Conservation (phyloP, 2,113 vertebrate species). For the Hypocryptadius cinnamomeus region DNA sequence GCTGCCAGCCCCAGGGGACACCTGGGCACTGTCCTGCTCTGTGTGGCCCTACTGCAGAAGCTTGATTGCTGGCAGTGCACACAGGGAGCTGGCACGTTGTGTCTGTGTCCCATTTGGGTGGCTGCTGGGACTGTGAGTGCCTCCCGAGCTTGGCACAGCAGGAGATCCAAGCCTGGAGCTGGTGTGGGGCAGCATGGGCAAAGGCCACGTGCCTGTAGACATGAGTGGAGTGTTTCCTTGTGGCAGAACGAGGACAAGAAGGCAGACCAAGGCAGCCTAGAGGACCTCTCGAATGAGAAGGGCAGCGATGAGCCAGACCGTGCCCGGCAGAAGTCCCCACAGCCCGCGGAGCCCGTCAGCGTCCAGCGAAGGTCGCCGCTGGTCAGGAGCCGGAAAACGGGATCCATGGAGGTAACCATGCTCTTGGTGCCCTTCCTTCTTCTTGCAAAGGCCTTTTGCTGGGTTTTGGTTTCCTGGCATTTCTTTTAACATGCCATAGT, state of each 20-base stretch:
- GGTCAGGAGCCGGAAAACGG: slow-evolving; percentile 87
- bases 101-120: neutral
- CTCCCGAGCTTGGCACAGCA: neutral
- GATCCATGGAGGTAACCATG: slow-evolving; percentile 91
- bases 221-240: neutral
- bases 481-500: neutral
- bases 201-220: neutral
- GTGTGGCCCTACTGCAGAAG: neutral
- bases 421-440: fast-evolving
- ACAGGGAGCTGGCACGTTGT: neutral
- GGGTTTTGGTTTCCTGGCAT: neutral
- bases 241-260: slow-evolving; percentile 85
- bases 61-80: neutral
- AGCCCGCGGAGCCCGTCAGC: slow-evolving; percentile 73
- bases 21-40: neutral
- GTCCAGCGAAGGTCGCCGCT: slow-evolving; percentile 84
- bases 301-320: slow-evolving; percentile 75
- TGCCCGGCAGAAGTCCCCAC: slow-evolving; percentile 67
- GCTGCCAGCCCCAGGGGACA: neutral
- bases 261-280: slow-evolving; percentile 84
- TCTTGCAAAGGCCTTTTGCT: neutral
- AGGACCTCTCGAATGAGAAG: slow-evolving; percentile 74
- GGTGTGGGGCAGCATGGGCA: neutral
- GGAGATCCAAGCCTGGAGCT: neutral
- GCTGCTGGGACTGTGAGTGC: neutral